phyloP scores from a whole-genome alignment of 1,140 invertebrate genomes.

The Lepidotrigona ventralis region DNA sequence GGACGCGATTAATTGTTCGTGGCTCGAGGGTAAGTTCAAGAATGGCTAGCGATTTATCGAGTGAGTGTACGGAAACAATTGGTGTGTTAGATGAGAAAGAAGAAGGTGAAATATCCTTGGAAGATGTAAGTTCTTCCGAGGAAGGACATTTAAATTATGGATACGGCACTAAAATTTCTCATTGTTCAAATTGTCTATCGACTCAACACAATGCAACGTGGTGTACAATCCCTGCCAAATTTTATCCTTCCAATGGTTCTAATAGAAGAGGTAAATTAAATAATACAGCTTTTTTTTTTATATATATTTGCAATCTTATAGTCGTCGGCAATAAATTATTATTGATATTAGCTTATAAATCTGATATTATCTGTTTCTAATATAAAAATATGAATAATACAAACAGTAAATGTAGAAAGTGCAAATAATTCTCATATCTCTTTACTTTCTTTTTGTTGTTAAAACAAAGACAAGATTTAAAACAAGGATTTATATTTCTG shows the following conservation, averaged over 20 bases:
- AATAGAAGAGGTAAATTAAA: constrained; percentile 67
- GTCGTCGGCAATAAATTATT: too few species aligned
- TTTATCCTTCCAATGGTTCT: constrained; percentile 49
- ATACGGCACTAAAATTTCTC: constrained; percentile 44
- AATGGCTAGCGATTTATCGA: constrained; percentile 76
- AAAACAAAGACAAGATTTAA: background rate
- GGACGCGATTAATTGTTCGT: constrained; percentile 25
- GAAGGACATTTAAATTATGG: constrained; percentile 67
- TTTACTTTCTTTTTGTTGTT: background rate
- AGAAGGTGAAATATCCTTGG: constrained; percentile 77
- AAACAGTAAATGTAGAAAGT: too few species aligned
- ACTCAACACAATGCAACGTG: constrained; percentile 59
- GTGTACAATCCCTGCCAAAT: constrained; percentile 56
- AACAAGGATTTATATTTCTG: too few species aligned
- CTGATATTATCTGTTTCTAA: too few species aligned
- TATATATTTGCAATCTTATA: background rate
- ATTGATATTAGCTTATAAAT: too few species aligned
- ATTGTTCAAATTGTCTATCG: constrained; percentile 63
- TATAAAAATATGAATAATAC: too few species aligned
- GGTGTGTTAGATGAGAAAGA: constrained; percentile 74
- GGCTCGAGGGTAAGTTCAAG: constrained; percentile 61
- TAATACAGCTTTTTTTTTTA: background rate
- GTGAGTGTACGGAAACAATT: constrained; percentile 70
- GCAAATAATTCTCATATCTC: too few species aligned
- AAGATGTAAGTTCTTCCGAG: constrained; percentile 78